Evolutionary conservation across 1,140 invertebrate species (phyloP), one percentile per base, ranked within the genome.

Genomic region (Philopotamus ludificatus): DNA sequence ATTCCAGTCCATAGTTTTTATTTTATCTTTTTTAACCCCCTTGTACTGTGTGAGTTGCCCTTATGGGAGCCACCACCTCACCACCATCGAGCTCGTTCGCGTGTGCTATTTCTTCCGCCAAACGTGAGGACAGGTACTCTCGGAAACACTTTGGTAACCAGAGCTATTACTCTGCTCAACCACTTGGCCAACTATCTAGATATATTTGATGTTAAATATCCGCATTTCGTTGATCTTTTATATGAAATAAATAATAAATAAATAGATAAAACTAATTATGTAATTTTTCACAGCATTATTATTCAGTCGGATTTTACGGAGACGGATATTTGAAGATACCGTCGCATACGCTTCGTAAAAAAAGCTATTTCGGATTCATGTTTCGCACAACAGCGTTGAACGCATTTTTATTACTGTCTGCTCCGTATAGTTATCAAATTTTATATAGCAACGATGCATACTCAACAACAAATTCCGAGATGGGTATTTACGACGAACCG

Each of bases 251-350:
- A 34, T 7, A 34, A 4, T 34, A 34, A 4, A 34, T 34, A 34
- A 34, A 63, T 25, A 18, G 23, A 26, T 60, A 47, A 1, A 60
- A 63, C n/a, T 54, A 65, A 47, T 44, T 65, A 1, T 15, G 15
- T 9, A 45, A 26, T 53, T 34, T 7, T 34, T 7, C 12, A 0
- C 73, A 88, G 84, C 79, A 82, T 9, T 74, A 85, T 16, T 80
- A 78, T 69, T 83, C 84, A 50, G 87, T 86, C 63, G 89, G 88
- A 62, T 92, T 93, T 73, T 83, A 86, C 59, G 92, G 92, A 3
- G 81, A 87, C 60, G 93, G 93, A 0, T 94, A 86, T 74, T 77
- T 94, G 16, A 89, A 94, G 75, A 78, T 93, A 58, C 77, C 82
- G 0, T 86, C 87, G 0, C 85, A 85, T 25, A 81, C 84, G 0